Conservation (phyloP, 64 coral and sea anemone genomes). For the Platygyra sinensis region DNA sequence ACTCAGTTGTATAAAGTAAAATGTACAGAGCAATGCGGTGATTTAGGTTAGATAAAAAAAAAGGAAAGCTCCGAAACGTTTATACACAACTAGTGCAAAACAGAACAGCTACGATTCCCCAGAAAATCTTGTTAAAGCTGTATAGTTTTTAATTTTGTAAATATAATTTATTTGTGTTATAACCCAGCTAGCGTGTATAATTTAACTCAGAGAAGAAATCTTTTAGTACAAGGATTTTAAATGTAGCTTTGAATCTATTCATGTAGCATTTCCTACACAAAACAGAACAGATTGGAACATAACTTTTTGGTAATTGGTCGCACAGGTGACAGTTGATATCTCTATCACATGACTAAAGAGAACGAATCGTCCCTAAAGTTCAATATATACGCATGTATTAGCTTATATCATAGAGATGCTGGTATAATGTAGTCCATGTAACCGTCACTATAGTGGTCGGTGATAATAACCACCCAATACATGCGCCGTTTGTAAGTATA, state of each 20-base stretch:
- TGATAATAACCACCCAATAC: background rate
- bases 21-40: background rate
- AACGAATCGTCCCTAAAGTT: background rate
- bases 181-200: background rate
- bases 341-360: background rate
- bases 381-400: background rate
- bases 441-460: too few relatives aligned
- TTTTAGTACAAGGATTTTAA: background rate
- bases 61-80: background rate
- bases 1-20: background rate
- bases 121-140: background rate
- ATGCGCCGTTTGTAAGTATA: background rate
- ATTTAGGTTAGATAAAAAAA: background rate
- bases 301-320: background rate
- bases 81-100: background rate
- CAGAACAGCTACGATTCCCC: background rate
- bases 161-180: slow-evolving; percentile 47
- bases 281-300: background rate
- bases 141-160: slow-evolving; percentile 13
- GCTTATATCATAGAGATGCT: background rate
- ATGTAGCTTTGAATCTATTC: background rate
- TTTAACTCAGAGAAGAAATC: background rate
- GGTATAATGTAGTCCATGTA: background rate
- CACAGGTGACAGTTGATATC: background rate
- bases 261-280: background rate